Evolutionary conservation across 1,140 invertebrate species (phyloP), one percentile per base, ranked within the genome.

Genomic region (Antheraea pernyi): DNA sequence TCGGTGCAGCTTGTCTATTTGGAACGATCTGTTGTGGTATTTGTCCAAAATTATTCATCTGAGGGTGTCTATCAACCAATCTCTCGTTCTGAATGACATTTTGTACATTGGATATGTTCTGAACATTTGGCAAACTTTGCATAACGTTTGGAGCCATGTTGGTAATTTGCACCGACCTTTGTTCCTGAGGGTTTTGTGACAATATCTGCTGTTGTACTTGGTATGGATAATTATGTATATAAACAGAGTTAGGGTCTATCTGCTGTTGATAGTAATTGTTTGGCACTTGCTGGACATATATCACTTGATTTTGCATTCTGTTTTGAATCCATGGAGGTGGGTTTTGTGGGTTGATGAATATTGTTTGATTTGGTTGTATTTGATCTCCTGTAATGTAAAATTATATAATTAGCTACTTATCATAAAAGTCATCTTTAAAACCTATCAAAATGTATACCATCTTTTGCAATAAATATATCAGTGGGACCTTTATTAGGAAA

Each of bases 251-350:
- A 39, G 84, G 87, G 53, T 88, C 86, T 61, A 88, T 73, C 16
- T 80, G 80, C 42, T 83, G 87, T 65, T 83, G 86, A 6, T 82
- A 67, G 63, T 76, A 81, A 30, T 85, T 84, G 73, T 82, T 80
- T 71, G 82, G 81, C 65, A 85, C 69, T 39, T 89, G 84, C 67
- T 90, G 89, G 46, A 91, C 85, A 72, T 90, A 90, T 46, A 89
- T 74, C 5, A 90, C 80, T 71, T 82, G 86, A 66, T 85, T 89
- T 67, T 85, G 84, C 36, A 75, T 68, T 48, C 82, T 79, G 82
- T 90, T 89, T 67, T 91, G 86, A 39, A 83, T 81, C 88, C 88
- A 91, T 78, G 89, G 89, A 66, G 89, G 89, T 65, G 84, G 82
- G 37, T 91, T 91, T 69, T 89, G 83, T 13, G 83, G 82, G 66